These are phyloP conservation scores for Saimiri boliviensis DNA, from an alignment of 2,113 vertebrate species.

Conservation along the genomic window DNA sequence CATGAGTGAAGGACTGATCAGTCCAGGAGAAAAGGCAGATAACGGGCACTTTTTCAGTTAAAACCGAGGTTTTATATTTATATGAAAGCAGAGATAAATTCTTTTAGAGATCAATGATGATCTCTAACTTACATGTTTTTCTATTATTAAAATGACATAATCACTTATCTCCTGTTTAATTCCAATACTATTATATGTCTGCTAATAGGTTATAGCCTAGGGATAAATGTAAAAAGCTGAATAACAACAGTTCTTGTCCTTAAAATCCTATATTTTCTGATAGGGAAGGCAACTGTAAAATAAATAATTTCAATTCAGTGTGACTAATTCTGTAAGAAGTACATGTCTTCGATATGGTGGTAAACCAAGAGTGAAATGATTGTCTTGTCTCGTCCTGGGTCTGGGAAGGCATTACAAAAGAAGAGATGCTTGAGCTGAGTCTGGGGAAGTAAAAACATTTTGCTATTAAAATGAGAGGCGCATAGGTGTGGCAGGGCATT, in stretches of 20 bases:
- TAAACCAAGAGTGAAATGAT: neutral
- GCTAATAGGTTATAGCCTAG: neutral
- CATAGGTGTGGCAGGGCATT: neutral
- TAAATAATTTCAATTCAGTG: neutral
- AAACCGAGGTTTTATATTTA: neutral
- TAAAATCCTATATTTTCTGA: neutral
- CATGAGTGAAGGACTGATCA: neutral
- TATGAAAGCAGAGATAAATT: conserved; percentile 39
- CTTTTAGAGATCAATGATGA: neutral
- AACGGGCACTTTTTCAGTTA: neutral
- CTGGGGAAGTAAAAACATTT: neutral
- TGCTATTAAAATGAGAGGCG: neutral
- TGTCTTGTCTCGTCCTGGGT: neutral
- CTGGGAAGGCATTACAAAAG: neutral
- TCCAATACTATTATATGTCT: neutral
- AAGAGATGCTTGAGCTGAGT: neutral
- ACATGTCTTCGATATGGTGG: neutral
- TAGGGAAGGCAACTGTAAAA: neutral
- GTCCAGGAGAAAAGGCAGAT: neutral
- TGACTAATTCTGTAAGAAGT: neutral
- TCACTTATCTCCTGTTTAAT: neutral
- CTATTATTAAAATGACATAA: neutral
- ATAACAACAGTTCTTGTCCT: neutral
- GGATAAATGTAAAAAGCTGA: neutral
- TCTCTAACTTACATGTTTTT: neutral